phyloP scores from a whole-genome alignment of 2,797 vertebrate genomes.

The Champsocephalus gunnari region DNA sequence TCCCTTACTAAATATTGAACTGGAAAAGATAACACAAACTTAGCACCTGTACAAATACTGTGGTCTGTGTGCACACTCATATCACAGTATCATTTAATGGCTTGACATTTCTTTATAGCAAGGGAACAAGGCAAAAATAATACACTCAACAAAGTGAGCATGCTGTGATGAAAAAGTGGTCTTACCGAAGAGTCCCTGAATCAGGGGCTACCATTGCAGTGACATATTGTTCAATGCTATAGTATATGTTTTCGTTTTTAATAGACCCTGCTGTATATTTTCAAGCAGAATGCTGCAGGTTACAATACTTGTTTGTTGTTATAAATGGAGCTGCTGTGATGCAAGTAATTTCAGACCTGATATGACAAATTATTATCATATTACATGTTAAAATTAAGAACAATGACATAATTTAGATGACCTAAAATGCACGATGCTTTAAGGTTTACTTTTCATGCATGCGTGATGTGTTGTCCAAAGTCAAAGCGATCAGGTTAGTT shows the following conservation, averaged over 20 bases:
- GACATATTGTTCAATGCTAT: neutral
- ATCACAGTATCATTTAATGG: neutral
- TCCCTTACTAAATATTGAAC: neutral
- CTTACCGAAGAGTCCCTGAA: neutral
- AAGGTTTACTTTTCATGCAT: constrained; percentile 34
- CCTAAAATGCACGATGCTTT: constrained; percentile 10
- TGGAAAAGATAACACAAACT: neutral
- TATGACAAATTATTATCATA: too few species aligned
- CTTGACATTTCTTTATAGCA: neutral
- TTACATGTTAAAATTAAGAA: neutral
- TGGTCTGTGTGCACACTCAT: neutral
- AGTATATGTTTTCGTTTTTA: neutral
- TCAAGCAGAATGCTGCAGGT: neutral
- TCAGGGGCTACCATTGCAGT: too few species aligned
- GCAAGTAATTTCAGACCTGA: too few species aligned
- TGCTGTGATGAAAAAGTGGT: neutral
- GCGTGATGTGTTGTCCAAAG: constrained; percentile 37
- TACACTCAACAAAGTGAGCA: neutral
- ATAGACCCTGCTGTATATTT: neutral
- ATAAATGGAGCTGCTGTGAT: neutral
- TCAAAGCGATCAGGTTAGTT: constrained; percentile 33
- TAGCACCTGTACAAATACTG: neutral
- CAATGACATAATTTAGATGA: neutral
- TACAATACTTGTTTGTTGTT: neutral
- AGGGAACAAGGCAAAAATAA: neutral